Conservation (phyloP, 2,113 vertebrate species). For the Amia ocellicauda region DNA sequence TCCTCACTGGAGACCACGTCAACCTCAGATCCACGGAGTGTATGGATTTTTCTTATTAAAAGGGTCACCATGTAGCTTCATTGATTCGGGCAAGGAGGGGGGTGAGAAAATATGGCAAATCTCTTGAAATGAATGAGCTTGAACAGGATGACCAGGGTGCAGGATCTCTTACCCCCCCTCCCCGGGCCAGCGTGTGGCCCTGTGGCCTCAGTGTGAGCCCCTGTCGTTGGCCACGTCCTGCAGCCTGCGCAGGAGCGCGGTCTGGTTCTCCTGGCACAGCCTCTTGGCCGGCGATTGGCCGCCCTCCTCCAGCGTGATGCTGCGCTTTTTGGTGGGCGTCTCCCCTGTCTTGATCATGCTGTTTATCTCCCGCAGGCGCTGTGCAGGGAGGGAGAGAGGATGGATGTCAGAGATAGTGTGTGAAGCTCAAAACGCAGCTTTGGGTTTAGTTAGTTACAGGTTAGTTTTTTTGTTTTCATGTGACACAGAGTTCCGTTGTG, state of each 20-base stretch:
- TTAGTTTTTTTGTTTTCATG: neutral
- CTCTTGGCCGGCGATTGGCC: conserved; percentile 83
- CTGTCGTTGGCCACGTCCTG: conserved; percentile 91
- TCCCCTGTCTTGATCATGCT: conserved; percentile 91
- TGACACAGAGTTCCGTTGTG: neutral
- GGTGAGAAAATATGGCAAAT: too few species aligned
- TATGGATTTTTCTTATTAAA: too few species aligned
- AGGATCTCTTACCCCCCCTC: too few species aligned
- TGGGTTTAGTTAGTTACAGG: neutral
- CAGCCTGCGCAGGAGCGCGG: conserved; percentile 75
- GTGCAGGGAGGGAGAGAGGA: conserved; percentile 12
- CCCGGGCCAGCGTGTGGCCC: too few species aligned
- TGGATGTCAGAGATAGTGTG: too few species aligned
- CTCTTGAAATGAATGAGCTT: too few species aligned
- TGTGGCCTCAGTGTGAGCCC: conserved; percentile 71
- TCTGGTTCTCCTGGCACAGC: conserved; percentile 84
- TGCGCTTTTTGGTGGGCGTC: conserved; percentile 85
- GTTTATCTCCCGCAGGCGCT: conserved; percentile 92
- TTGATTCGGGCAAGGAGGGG: too few species aligned
- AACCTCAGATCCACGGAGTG: too few species aligned
- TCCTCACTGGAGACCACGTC: too few species aligned
- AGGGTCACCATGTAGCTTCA: too few species aligned
- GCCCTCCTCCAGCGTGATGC: conserved; percentile 78
- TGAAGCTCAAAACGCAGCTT: conserved; percentile 1
- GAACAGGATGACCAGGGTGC: too few species aligned